Percentiles rank a stretch among this genome's conserved stretches.
Evolutionary conservation across 2,888 invertebrate species (phyloP).

Genomic region (Xestoiulus laeticollis): DNA sequence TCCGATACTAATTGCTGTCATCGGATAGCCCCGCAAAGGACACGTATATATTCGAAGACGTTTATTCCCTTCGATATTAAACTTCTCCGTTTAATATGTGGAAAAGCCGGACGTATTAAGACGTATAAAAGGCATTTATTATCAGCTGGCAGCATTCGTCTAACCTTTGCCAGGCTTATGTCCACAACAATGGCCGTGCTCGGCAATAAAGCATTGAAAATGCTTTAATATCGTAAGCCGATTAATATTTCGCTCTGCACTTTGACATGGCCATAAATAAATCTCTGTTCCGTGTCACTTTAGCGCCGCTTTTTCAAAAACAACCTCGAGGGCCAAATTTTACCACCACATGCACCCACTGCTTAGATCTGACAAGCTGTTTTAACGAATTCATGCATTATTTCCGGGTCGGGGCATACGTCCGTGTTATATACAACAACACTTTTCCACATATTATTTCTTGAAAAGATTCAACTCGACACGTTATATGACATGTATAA

Average conservation of each 20-base stretch:
- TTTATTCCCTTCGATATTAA: not conserved
- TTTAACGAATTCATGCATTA: not conserved
- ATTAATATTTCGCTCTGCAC: not conserved
- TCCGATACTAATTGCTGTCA: slow-evolving; percentile 9
- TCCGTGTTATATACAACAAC: not conserved
- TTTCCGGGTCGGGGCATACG: not conserved
- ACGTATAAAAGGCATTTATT: not conserved
- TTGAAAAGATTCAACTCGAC: not conserved
- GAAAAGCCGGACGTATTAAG: not conserved
- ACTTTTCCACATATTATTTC: not conserved
- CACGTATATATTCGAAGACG: no score
- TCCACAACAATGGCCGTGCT: not conserved
- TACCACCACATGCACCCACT: no score
- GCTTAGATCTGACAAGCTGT: not conserved
- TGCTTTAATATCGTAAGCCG: slow-evolving; percentile 9
- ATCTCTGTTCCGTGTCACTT: not conserved
- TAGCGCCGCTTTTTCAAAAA: not conserved
- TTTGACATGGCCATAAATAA: slow-evolving; percentile 9
- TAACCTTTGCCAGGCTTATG: not conserved
- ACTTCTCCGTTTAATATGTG: no score
- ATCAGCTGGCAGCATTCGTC: slow-evolving; percentile 9
- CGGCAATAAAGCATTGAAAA: not conserved
- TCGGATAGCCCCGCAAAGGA: not conserved
- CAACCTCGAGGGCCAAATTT: no score
- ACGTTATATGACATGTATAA: no score